Conservation (phyloP, 2,797 vertebrate genomes). For the Ctenochaetus hawaiiensis region DNA sequence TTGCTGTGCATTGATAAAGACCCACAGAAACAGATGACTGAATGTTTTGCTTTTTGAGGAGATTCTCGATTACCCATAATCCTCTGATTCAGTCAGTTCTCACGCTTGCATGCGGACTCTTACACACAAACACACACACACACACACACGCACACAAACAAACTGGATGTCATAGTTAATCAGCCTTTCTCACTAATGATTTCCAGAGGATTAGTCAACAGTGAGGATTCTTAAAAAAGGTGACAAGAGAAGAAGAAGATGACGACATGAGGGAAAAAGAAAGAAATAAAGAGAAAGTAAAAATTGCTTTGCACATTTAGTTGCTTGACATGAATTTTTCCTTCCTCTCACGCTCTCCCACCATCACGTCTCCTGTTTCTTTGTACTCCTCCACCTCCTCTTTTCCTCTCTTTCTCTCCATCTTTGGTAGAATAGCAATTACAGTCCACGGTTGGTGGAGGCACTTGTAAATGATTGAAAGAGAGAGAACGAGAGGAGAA, state of each 20-base stretch:
- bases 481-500: constrained; percentile 35
- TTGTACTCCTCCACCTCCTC: background rate
- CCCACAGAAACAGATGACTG: constrained; percentile 28
- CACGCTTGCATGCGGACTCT: constrained; percentile 12
- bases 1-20: constrained; percentile 17
- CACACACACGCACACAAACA: constrained; percentile 11
- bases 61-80: constrained; percentile 63
- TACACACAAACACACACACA: constrained; percentile 3
- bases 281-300: constrained; percentile 11
- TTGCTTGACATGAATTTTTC: background rate
- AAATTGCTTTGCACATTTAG: background rate
- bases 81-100: constrained; percentile 50
- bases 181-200: constrained; percentile 31
- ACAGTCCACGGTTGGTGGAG: constrained; percentile 30
- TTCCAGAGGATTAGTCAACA: constrained; percentile 36
- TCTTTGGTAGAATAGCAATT: constrained; percentile 59
- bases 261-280: constrained; percentile 12
- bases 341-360: background rate
- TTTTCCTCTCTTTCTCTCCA: constrained; percentile 10
- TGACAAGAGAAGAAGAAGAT: background rate
- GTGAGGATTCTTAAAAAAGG: constrained; percentile 1
- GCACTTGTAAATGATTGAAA: constrained; percentile 66
- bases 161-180: constrained; percentile 1
- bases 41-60: constrained; percentile 46
- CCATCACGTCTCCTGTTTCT: constrained; percentile 4